phyloP scores from a whole-genome alignment of 1,140 invertebrate species.

The Catajapyx aquilonaris region DNA sequence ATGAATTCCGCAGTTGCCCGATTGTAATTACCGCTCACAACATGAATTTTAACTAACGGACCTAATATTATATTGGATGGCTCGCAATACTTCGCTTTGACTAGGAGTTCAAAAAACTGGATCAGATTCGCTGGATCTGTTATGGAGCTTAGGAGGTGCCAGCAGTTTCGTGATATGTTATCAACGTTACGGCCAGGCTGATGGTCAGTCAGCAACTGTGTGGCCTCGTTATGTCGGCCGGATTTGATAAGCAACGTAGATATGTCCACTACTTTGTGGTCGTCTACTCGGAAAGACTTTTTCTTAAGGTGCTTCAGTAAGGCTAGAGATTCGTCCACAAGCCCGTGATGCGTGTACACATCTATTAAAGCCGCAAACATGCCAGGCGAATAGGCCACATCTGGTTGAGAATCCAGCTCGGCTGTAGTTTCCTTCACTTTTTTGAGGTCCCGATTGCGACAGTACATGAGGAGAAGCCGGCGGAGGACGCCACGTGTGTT shows the following conservation, averaged over 20 bases:
- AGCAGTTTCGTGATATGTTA: conserved; percentile 22
- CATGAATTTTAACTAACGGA: conserved; percentile 24
- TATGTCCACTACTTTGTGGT: conserved; percentile 30
- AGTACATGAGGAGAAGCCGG: conserved; percentile 26
- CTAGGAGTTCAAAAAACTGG: conserved; percentile 23
- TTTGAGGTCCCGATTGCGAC: conserved; percentile 21
- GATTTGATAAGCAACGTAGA: conserved; percentile 27
- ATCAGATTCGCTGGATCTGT: conserved; percentile 17
- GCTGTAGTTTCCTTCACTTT: conserved; percentile 23
- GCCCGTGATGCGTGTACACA: conserved; percentile 23
- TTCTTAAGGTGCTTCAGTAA: conserved; percentile 23
- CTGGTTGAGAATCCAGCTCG: conserved; percentile 19
- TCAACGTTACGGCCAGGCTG: conserved; percentile 12
- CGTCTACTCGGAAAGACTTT: conserved; percentile 26
- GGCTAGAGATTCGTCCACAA: conserved; percentile 23
- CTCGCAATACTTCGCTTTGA: conserved; percentile 23
- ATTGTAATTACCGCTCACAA: too few species aligned
- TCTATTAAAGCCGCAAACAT: conserved; percentile 30
- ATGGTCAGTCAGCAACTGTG: conserved; percentile 22
- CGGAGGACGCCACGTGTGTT: conserved; percentile 29
- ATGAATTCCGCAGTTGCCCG: too few species aligned
- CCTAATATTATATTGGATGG: conserved; percentile 24
- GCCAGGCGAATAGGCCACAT: conserved; percentile 24
- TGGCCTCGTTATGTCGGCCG: too few species aligned
- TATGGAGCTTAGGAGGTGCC: conserved; percentile 24